phyloP scores from a whole-genome alignment of 2,888 invertebrate species.

The Spisula subtruncata region DNA sequence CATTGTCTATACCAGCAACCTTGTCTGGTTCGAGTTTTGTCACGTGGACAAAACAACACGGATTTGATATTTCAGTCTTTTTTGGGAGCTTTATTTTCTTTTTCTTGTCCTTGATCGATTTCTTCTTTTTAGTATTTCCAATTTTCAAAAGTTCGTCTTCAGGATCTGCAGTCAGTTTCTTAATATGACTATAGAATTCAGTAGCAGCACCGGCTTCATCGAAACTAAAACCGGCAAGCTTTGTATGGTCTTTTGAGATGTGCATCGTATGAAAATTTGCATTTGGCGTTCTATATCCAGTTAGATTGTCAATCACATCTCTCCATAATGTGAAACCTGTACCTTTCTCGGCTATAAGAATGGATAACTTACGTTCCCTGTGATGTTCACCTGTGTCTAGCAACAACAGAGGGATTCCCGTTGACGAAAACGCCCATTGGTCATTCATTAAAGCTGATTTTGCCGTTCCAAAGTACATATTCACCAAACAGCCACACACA shows the following conservation, averaged over 20 bases:
- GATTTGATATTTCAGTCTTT: slow-evolving; percentile 94
- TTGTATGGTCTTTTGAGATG: slow-evolving; percentile 92
- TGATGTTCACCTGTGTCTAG: slow-evolving; percentile 93
- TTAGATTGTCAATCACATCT: slow-evolving; percentile 93
- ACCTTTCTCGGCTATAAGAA: slow-evolving; percentile 93
- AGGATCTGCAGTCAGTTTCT: slow-evolving; percentile 92
- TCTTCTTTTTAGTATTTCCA: slow-evolving; percentile 88
- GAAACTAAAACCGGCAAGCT: slow-evolving; percentile 93
- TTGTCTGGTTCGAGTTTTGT: slow-evolving; percentile 91
- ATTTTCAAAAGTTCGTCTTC: slow-evolving; percentile 93
- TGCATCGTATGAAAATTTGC: slow-evolving; percentile 93
- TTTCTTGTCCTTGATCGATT: slow-evolving; percentile 78
- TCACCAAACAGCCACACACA: slow-evolving; percentile 92
- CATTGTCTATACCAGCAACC: slow-evolving; percentile 39
- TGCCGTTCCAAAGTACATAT: slow-evolving; percentile 87
- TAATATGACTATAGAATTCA: slow-evolving; percentile 89
- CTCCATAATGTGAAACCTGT: slow-evolving; percentile 94
- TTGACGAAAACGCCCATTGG: slow-evolving; percentile 92
- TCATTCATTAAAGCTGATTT: slow-evolving; percentile 76
- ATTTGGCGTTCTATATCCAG: slow-evolving; percentile 91
- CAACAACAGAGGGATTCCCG: slow-evolving; percentile 93
- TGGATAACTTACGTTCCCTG: slow-evolving; percentile 89
- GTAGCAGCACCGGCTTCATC: slow-evolving; percentile 92
- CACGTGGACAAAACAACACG: slow-evolving; percentile 95
- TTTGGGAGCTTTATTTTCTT: slow-evolving; percentile 90